These are phyloP conservation scores for Probosciger aterrimus DNA, from an alignment of 2,113 vertebrate species.

Conservation along the genomic window DNA sequence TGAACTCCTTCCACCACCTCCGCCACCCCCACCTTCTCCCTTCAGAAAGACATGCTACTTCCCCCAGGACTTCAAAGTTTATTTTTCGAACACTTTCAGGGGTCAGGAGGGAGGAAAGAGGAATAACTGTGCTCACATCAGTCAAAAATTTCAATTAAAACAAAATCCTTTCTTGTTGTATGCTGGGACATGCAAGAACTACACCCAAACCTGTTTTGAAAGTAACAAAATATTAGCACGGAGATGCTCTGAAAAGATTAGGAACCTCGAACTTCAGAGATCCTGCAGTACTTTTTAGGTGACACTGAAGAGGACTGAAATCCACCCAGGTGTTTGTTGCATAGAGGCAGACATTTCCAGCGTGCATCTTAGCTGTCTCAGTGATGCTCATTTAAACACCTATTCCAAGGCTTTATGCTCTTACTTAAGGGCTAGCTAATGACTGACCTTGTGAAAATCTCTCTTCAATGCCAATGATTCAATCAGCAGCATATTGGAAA, in stretches of 20 bases:
- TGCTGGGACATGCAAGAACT: neutral
- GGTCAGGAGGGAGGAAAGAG: neutral
- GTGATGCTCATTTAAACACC: neutral
- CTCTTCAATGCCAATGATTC: neutral
- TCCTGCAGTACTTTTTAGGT: neutral
- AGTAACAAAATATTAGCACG: neutral
- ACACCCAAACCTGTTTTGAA: neutral
- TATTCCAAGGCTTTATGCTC: neutral
- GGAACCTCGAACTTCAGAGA: neutral
- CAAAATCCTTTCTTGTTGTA: neutral
- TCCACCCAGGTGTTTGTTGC: neutral
- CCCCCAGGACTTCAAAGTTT: neutral
- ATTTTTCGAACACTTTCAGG: neutral
- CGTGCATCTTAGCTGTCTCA: neutral
- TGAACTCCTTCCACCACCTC: slow-evolving; percentile 48
- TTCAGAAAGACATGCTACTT: neutral
- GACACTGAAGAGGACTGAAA: neutral
- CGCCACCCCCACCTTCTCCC: slow-evolving; percentile 19
- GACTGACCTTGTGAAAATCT: neutral
- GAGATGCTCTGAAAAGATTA: neutral
- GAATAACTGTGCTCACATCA: neutral
- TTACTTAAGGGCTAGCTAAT: neutral
- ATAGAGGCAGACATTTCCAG: neutral
- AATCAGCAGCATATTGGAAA: neutral
- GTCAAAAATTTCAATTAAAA: neutral